Evolutionary conservation across 92 coral and sea anemone genomes (phyloP).

Genomic region (Parazoanthus swiftii): DNA sequence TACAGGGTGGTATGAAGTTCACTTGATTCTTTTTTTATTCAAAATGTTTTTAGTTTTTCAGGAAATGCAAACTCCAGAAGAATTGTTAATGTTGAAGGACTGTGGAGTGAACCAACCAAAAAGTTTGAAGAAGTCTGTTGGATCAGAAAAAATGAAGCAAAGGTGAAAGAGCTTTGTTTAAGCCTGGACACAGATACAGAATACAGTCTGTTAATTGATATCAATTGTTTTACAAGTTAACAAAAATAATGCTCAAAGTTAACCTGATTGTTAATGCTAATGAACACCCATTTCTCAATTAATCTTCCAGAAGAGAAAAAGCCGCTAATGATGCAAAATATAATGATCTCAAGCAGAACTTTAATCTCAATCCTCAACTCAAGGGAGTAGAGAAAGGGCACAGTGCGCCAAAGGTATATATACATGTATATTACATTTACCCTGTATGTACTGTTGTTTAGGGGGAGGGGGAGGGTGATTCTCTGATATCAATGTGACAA

Average conservation of each 20-base stretch:
- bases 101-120: conserved; percentile 19
- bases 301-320: background rate
- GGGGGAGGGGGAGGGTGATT: too few species aligned
- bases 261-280: too few species aligned
- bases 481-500: too few species aligned
- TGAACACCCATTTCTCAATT: too few species aligned
- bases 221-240: too few species aligned
- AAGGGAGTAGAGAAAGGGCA: background rate
- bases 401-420: background rate
- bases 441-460: too few species aligned
- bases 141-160: background rate
- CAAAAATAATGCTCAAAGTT: too few species aligned
- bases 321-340: background rate
- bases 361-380: background rate
- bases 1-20: too few species aligned
- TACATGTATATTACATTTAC: too few species aligned
- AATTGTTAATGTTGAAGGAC: conserved; percentile 14
- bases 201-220: too few species aligned
- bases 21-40: too few species aligned
- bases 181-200: too few species aligned
- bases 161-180: background rate
- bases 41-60: conserved; percentile 20
- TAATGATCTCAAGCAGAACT: background rate
- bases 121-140: background rate
- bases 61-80: conserved; percentile 41